phyloP scores from a whole-genome alignment of 2,113 vertebrate genomes.

The Willisornis vidua region DNA sequence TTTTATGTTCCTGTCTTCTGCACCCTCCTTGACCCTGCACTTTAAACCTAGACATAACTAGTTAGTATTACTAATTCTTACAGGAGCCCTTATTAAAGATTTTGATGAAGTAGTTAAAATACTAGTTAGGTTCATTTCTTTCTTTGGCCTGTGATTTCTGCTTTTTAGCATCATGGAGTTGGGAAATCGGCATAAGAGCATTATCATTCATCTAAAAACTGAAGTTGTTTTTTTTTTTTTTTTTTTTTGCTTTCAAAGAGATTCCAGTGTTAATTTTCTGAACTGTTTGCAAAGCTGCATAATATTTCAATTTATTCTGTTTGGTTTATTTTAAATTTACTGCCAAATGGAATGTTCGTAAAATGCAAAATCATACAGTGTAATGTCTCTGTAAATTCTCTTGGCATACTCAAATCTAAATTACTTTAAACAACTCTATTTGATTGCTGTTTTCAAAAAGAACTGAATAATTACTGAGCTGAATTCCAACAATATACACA shows the following conservation, averaged over 20 bases:
- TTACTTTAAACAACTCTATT: background rate
- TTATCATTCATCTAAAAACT: background rate
- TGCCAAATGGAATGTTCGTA: background rate
- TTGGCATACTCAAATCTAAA: background rate
- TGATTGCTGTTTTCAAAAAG: background rate
- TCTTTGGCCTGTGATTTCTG: background rate
- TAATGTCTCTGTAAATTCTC: slow-evolving; percentile 5
- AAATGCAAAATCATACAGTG: background rate
- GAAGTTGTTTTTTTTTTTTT: background rate
- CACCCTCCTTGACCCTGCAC: background rate
- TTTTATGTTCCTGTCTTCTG: background rate
- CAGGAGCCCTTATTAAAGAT: background rate
- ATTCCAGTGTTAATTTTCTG: background rate
- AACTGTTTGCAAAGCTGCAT: background rate
- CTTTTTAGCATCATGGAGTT: background rate
- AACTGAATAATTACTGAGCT: background rate
- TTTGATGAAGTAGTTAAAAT: background rate
- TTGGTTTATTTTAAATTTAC: background rate
- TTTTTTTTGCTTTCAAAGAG: background rate
- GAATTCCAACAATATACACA: background rate
- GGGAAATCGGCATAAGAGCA: background rate
- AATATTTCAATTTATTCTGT: background rate
- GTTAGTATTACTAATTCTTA: background rate
- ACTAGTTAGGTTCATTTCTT: background rate
- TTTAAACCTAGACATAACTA: background rate